phyloP scores from a whole-genome alignment of 37 sponge, comb jelly and placozoan genomes.

The Ephydatia muelleri region DNA sequence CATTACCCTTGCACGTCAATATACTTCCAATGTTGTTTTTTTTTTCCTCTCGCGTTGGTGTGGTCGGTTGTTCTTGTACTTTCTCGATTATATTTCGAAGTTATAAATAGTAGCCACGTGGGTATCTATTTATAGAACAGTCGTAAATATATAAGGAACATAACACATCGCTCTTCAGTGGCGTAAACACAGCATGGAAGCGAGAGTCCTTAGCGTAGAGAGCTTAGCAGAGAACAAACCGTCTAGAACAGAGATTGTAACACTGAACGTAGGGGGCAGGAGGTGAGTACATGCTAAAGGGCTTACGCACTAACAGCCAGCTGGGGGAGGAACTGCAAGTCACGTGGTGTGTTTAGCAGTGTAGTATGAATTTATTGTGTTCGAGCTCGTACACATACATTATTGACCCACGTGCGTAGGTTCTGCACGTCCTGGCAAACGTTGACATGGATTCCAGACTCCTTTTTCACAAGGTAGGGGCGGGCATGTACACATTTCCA shows the following conservation, averaged over 20 bases:
- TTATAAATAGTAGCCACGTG: constrained; percentile 28
- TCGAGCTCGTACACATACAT: background rate
- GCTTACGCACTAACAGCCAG: background rate
- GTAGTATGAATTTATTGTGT: background rate
- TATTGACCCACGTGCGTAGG: constrained; percentile 27
- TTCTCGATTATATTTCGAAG: background rate
- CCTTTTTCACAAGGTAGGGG: constrained; percentile 85
- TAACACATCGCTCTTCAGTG: background rate
- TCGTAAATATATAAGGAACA: background rate
- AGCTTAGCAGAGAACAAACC: background rate
- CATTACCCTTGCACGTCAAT: background rate
- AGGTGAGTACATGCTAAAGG: constrained; percentile 19
- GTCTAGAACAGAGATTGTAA: constrained; percentile 69
- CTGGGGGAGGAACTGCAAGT: background rate
- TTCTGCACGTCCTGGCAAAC: constrained; percentile 92
- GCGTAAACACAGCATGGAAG: background rate
- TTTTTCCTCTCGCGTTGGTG: background rate
- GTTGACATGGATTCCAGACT: constrained; percentile 90
- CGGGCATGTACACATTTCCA: background rate
- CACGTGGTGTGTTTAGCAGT: background rate
- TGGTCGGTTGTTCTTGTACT: background rate
- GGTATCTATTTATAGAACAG: constrained; percentile 29
- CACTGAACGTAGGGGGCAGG: constrained; percentile 92
- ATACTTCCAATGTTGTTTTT: background rate
- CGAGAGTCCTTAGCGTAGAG: background rate